Percentiles rank a stretch among this genome's conserved stretches.
Conservation (phyloP, 2,113 vertebrate genomes). For the Heterochromis multidens region DNA sequence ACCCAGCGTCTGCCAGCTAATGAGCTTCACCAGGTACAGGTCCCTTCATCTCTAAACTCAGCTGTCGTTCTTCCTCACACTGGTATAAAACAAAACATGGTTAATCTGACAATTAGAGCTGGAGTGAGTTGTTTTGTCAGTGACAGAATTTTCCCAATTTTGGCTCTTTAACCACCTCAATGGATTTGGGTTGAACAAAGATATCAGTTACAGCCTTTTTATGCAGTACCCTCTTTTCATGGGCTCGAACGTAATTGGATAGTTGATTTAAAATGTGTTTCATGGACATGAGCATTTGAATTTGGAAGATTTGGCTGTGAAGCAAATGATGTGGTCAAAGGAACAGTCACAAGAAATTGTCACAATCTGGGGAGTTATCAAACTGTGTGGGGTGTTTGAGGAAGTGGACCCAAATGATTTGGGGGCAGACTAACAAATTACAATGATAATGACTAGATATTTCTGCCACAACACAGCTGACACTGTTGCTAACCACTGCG, state of each 20-base stretch:
- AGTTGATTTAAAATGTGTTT: neutral
- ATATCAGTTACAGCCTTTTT: neutral
- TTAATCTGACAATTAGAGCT: neutral
- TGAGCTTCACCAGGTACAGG: neutral
- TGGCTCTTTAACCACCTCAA: neutral
- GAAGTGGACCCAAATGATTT: neutral
- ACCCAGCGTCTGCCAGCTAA: neutral
- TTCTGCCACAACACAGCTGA: neutral
- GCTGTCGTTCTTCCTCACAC: neutral
- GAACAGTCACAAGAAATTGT: neutral
- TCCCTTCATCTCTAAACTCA: neutral
- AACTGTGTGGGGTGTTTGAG: neutral
- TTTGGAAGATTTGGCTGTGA: neutral
- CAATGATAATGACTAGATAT: neutral
- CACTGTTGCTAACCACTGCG: accelerated
- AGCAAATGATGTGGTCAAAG: neutral
- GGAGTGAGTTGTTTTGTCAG: neutral
- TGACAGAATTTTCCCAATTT: neutral
- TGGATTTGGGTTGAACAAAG: neutral
- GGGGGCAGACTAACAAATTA: neutral
- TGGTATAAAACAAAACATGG: too few species aligned
- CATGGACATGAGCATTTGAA: neutral
- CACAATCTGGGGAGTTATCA: neutral
- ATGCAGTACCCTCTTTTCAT: neutral
- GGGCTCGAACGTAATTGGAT: neutral